These are phyloP conservation scores for Apis dorsata DNA, from an alignment of 1,140 invertebrate species.

Conservation along the genomic window DNA sequence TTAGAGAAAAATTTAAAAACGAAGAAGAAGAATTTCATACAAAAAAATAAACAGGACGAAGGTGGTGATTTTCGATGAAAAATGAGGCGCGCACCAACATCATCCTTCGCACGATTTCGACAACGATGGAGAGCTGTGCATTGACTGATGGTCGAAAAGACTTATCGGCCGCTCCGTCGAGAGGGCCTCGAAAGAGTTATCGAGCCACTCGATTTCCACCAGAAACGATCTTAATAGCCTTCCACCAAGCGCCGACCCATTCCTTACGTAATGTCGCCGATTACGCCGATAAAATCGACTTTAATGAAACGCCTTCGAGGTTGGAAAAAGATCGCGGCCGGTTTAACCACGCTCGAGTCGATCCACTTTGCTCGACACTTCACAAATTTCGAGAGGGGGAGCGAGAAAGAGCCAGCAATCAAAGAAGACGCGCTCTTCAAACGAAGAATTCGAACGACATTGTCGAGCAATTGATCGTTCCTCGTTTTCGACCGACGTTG, in stretches of 20 bases:
- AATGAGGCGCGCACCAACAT: background rate
- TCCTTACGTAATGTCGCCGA: conserved; percentile 48
- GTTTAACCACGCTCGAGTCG: background rate
- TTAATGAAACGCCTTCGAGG: conserved; percentile 18
- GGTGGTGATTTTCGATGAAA: background rate
- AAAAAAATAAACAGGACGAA: too few relatives aligned
- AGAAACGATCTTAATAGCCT: conserved; percentile 38
- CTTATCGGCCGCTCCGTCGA: conserved; percentile 56
- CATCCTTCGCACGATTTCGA: conserved; percentile 52
- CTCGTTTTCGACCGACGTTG: too few relatives aligned
- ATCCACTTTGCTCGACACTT: conserved; percentile 1
- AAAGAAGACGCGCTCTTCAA: background rate
- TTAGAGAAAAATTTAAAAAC: too few relatives aligned
- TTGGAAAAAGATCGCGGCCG: conserved; percentile 2
- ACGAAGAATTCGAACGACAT: too few relatives aligned
- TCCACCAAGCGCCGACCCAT: conserved; percentile 40
- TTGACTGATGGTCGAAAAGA: conserved; percentile 58
- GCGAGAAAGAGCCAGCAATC: background rate
- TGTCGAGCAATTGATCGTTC: too few relatives aligned
- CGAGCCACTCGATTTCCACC: conserved; percentile 60
- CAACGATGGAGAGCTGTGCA: conserved; percentile 47
- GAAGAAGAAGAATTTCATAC: too few relatives aligned
- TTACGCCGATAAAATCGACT: conserved; percentile 42
- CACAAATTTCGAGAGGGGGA: background rate
- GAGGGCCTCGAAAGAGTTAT: conserved; percentile 57